Conservation (phyloP, 2,797 vertebrate species). For the Mormyrus proboscirostris region DNA sequence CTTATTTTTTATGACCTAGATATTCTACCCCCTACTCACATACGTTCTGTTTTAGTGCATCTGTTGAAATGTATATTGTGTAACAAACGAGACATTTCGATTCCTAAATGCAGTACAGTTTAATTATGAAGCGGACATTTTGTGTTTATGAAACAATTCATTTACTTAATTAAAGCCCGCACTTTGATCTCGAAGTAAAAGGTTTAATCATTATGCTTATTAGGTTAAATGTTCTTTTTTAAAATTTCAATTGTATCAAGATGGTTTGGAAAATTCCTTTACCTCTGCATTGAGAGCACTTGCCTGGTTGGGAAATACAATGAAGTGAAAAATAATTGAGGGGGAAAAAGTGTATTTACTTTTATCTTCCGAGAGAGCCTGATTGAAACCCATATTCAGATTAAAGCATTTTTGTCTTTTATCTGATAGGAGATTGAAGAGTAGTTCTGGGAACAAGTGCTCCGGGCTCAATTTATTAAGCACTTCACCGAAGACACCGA, state of each 20-base stretch:
- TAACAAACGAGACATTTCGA: slow-evolving; percentile 53
- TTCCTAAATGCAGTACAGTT: slow-evolving; percentile 61
- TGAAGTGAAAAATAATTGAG: slow-evolving; percentile 22
- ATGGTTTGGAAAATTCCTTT: slow-evolving; percentile 55
- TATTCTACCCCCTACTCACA: slow-evolving; percentile 38
- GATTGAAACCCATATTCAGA: slow-evolving; percentile 28
- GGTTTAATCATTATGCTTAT: slow-evolving; percentile 67
- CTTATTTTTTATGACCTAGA: slow-evolving; percentile 52
- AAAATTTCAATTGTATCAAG: slow-evolving; percentile 59
- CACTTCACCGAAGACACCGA: slow-evolving; percentile 19
- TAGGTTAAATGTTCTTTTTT: slow-evolving; percentile 58
- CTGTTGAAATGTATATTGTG: slow-evolving; percentile 50
- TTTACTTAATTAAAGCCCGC: slow-evolving; percentile 65
- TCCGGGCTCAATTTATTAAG: slow-evolving; percentile 24
- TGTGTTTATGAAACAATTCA: slow-evolving; percentile 52
- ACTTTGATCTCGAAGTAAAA: slow-evolving; percentile 67
- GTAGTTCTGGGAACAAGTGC: slow-evolving; percentile 26
- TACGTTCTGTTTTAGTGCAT: slow-evolving; percentile 43
- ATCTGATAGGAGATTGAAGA: slow-evolving; percentile 28
- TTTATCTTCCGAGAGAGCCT: slow-evolving; percentile 23
- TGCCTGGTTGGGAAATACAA: slow-evolving; percentile 24
- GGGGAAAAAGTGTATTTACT: slow-evolving; percentile 20
- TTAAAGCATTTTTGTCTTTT: slow-evolving; percentile 30
- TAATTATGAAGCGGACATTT: slow-evolving; percentile 66
- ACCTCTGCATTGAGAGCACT: slow-evolving; percentile 28